Evolutionary conservation across 2,113 vertebrate species (phyloP), one percentile per base, ranked within the genome.

Genomic region (Ivindomyrus marchei): DNA sequence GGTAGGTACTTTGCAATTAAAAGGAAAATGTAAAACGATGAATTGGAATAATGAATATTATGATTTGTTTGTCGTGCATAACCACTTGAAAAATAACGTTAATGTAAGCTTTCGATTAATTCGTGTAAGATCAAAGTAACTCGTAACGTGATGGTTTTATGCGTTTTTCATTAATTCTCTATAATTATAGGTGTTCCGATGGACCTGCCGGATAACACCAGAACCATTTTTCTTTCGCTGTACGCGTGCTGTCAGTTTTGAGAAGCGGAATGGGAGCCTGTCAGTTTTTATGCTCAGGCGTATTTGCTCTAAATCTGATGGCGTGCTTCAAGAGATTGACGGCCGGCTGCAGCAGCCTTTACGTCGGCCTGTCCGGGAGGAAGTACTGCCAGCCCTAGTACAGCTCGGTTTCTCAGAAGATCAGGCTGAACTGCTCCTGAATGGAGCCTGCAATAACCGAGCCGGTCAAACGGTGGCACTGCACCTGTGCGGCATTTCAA

Each of bases 331-430:
- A 17, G 0, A 10, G 52, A 52, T 21, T 13, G 42, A 7, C 46
- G 58, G 46, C 15, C 88, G 90, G 0, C 13, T 27, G 10, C 3
- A 39, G 36, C 46, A 27, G 46, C 6, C 0, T 0, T 19, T 90
- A 0, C 39, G 49, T 5, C 87, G 36, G 6, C 84, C 88, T 0
- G 66, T 0, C n/a, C 8, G 42, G 17, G 91, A 94, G 88, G 89
- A 94, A 42, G 90, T 93, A 1, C 1, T 91, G 1, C 31, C 9
- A 0, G 91, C 92, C 45, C 92, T 98, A 24, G 46, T 91, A 3
- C 93, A 95, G 77, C 92, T 97, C 96, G 97, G 98, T 4, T 97
- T 98, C 93, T 96, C 93, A 5, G 93, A 94, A 7, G 77, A 88
- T 11, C 95, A 97, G 49, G 89, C 94, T 0, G 90, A 90, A 1